phyloP scores from a whole-genome alignment of 2,797 vertebrate genomes.

The Lepus oiostolus region DNA sequence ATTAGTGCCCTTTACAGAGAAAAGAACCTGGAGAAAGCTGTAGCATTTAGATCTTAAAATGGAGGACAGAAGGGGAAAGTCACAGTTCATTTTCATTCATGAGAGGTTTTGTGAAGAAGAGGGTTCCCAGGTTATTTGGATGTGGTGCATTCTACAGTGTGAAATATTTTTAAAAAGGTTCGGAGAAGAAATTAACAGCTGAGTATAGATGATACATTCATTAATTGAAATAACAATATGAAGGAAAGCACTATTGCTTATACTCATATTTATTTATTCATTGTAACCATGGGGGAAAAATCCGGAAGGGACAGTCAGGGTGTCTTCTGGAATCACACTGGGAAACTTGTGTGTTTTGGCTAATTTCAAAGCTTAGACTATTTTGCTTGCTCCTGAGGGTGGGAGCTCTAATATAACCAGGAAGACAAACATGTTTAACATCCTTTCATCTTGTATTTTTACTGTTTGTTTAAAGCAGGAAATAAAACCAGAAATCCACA shows the following conservation, averaged over 20 bases:
- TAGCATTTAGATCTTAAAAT: not conserved
- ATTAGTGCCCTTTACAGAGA: not conserved
- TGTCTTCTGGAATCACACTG: not conserved
- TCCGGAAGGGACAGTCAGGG: not conserved
- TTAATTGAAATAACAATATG: slow-evolving; percentile 21
- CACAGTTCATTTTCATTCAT: not conserved
- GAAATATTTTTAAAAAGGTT: not conserved
- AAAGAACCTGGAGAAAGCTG: not conserved
- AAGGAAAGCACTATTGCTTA: not conserved
- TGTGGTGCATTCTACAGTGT: not conserved
- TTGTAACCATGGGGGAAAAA: not conserved
- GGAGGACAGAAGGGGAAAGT: not conserved
- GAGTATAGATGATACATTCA: not conserved
- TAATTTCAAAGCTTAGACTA: slow-evolving; percentile 26
- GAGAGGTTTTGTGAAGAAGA: slow-evolving; percentile 1
- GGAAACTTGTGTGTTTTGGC: not conserved
- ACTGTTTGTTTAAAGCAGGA: slow-evolving; percentile 22
- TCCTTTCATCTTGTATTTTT: not conserved
- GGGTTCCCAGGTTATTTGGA: not conserved
- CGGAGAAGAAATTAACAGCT: not conserved
- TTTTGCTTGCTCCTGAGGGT: slow-evolving; percentile 31
- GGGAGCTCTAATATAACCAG: not conserved
- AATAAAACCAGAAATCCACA: not conserved
- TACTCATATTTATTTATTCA: slow-evolving; percentile 32
- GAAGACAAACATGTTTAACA: slow-evolving; percentile 52